These are phyloP conservation scores for Rhopilema esculentum DNA, from an alignment of 30 jellyfish, hydroid and myxozoan genomes.

Conservation along the genomic window DNA sequence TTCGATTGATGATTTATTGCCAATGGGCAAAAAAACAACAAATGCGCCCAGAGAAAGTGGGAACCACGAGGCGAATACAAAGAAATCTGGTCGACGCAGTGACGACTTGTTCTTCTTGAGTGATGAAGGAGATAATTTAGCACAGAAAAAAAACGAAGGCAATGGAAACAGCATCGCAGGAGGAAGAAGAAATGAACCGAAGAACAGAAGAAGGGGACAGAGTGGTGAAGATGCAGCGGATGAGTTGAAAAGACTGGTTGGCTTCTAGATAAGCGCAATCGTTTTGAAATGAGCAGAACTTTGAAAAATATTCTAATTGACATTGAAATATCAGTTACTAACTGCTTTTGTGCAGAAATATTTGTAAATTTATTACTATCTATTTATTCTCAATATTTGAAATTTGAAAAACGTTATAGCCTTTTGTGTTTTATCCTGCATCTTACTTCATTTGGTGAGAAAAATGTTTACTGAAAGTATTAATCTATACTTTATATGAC, in stretches of 20 bases:
- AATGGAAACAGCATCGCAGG: neutral
- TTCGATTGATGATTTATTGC: conserved; percentile 14
- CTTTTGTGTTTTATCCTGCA: too few relatives aligned
- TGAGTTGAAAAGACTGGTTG: conserved; percentile 12
- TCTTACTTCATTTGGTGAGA: too few relatives aligned
- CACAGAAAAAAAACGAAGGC: neutral
- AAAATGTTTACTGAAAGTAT: too few relatives aligned
- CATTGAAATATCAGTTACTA: too few relatives aligned
- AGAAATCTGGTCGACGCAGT: neutral
- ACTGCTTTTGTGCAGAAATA: too few relatives aligned
- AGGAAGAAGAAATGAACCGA: neutral
- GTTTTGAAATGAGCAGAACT: too few relatives aligned
- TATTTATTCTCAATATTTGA: too few relatives aligned
- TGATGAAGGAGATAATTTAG: conserved; percentile 3
- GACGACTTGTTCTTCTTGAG: neutral
- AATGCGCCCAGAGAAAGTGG: neutral
- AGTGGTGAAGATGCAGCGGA: conserved; percentile 13
- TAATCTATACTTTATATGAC: too few relatives aligned
- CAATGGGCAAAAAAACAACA: neutral
- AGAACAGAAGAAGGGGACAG: conserved; percentile 24
- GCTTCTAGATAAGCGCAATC: neutral
- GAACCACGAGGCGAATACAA: neutral
- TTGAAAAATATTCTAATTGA: too few relatives aligned
- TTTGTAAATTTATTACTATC: too few relatives aligned
- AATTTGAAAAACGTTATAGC: too few relatives aligned